Evolutionary conservation across 2,113 vertebrate genomes (phyloP).

Genomic region (Rhinoptilus africanus): DNA sequence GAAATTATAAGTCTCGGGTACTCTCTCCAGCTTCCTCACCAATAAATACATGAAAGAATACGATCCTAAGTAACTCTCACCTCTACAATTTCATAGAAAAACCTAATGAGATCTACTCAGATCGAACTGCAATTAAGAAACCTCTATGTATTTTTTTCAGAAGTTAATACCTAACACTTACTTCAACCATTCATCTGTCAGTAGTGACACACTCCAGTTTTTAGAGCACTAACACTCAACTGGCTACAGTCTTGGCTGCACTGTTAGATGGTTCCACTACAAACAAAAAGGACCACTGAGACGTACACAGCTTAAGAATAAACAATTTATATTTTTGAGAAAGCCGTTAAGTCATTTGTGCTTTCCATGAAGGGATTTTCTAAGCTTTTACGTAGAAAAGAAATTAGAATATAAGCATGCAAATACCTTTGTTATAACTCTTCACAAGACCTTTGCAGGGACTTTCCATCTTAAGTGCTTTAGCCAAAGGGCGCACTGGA

Average conservation of each 20-base stretch:
- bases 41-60: not conserved
- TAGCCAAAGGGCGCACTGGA: constrained; percentile 81
- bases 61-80: not conserved
- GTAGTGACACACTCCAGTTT: not conserved
- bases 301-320: not conserved
- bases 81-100: not conserved
- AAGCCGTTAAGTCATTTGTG: not conserved
- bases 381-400: not conserved
- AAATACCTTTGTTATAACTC: constrained; percentile 84
- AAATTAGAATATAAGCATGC: not conserved
- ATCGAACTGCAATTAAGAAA: not conserved
- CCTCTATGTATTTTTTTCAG: fast-evolving
- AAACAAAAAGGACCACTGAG: not conserved
- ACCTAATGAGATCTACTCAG: not conserved
- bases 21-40: not conserved
- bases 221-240: not conserved
- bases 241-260: not conserved
- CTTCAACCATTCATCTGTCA: not conserved
- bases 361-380: not conserved
- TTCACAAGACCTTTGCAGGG: constrained; percentile 77
- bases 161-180: not conserved
- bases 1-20: not conserved
- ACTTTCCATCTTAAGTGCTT: constrained; percentile 71
- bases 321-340: not conserved
- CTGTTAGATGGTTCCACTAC: not conserved